Evolutionary conservation across 2,797 vertebrate species (phyloP), one percentile per base, ranked within the genome.

Genomic region (Pitangus sulphuratus): DNA sequence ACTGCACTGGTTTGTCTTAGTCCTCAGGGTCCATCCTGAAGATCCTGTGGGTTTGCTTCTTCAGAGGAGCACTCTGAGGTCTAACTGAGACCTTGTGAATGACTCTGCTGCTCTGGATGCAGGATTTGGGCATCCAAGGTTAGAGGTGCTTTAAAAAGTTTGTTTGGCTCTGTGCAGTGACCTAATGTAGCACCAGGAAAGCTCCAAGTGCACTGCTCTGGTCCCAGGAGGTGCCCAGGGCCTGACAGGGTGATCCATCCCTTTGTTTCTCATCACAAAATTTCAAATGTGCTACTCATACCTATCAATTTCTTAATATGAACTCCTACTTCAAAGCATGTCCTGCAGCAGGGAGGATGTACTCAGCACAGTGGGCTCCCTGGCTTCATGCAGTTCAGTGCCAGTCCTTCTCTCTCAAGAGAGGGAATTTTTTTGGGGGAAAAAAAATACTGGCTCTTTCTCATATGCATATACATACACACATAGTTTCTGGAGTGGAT

Each of bases 291-390:
- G 51, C 61, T 90, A 50, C 90, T 94, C 25, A 33, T 90, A 77
- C 66, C 68, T 83, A 76, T 87, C 2, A 15, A 95, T 95, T 96
- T 94, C 91, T 65, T 96, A 93, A 86, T 61, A 66, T 45, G 77
- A 91, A 69, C 50, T 93, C 58, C 60, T 94, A 24, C 35, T 85
- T 97, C 90, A 97, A 96, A 97, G 94, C 26, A 3, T 74, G 95
- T 94, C 74, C 42, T 89, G 81, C 87, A 94, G 83, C 77, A 89
- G 92, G 82, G 90, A 96, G 56, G 89, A 53, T 40, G 68, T 53
- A 71, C 82, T 94, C 15, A 4, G 71, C 12, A 1, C 84, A 35
- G 54, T 68, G 66, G 47, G 70, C 58, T 96, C 37, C 62, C 50
- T 10, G 25, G 58, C 70, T 89, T 56, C 83, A 56, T 1, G 53